A percentile compares a stretch with the other conserved stretches of the same genome.
Evolutionary conservation across 2,113 vertebrate genomes (phyloP).

Genomic region (Thinocorus orbignyianus): DNA sequence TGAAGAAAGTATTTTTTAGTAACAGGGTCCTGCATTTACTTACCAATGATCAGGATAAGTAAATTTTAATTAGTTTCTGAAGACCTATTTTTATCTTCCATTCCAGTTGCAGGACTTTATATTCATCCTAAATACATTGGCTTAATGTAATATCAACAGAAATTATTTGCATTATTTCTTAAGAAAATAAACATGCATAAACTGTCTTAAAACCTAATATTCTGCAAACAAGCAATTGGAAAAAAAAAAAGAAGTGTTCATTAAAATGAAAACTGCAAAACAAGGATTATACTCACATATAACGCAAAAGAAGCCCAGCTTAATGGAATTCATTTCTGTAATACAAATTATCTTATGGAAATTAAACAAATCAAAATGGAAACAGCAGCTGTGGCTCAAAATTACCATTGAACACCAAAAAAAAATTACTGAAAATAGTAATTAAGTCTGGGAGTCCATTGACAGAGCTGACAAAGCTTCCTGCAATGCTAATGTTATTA

Average conservation of each 20-base stretch:
- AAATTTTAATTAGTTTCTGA: not conserved
- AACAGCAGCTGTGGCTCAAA: conserved; percentile 58
- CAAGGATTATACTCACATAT: not conserved
- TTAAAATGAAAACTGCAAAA: conserved; percentile 4
- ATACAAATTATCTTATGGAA: conserved; percentile 48
- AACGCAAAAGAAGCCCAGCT: conserved; percentile 5
- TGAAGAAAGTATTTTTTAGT: not conserved
- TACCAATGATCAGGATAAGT: not conserved
- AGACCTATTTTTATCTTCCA: not conserved
- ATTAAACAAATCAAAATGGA: conserved; percentile 58
- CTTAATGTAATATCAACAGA: not conserved
- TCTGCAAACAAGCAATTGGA: conserved; percentile 13
- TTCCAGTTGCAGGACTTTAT: not conserved
- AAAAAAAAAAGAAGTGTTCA: not conserved
- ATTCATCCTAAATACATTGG: not conserved
- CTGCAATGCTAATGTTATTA: conserved; percentile 12
- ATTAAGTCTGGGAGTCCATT: conserved; percentile 42
- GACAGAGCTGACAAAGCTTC: conserved; percentile 16
- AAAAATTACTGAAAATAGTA: conserved; percentile 52
- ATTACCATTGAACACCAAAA: conserved; percentile 27
- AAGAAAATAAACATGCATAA: not conserved
- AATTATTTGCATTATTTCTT: not conserved
- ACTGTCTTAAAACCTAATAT: not conserved
- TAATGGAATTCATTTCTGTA: conserved; percentile 36
- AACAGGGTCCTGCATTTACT: not conserved